These are phyloP conservation scores for Halcyon leucocephala DNA, from an alignment of 2,797 vertebrate genomes.

Conservation along the genomic window DNA sequence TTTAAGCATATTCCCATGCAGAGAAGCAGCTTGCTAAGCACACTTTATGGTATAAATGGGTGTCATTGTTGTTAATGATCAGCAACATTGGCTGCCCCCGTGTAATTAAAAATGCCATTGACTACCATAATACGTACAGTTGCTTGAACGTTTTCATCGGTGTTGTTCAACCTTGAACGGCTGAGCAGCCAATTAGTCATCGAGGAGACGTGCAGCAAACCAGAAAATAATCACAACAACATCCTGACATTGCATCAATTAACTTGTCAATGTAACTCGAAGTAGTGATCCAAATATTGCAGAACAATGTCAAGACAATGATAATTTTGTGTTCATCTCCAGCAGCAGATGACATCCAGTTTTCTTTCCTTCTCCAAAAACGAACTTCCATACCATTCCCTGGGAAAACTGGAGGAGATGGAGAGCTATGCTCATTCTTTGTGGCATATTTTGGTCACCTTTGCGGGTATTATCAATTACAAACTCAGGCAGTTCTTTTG, in stretches of 20 bases:
- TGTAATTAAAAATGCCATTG: neutral
- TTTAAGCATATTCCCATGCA: neutral
- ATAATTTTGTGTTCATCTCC: neutral
- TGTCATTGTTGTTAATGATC: neutral
- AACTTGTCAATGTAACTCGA: neutral
- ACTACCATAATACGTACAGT: neutral
- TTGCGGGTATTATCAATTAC: neutral
- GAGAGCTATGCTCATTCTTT: neutral
- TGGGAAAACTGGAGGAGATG: neutral
- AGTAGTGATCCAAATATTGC: neutral
- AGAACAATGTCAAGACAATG: neutral
- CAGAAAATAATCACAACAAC: neutral
- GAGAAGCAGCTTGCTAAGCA: neutral
- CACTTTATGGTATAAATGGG: neutral
- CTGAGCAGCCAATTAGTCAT: constrained; percentile 13
- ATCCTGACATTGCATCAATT: neutral
- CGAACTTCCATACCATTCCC: neutral
- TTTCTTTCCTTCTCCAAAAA: neutral
- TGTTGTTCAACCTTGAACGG: neutral
- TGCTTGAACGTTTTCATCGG: neutral
- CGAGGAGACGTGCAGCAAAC: neutral
- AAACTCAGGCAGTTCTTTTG: neutral
- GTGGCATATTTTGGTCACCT: neutral
- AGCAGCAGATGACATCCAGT: neutral
- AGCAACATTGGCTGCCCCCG: neutral